Base-by-base conservation (phyloP, 1,140 invertebrate genomes). In the Caenorhabditis brenneri region DNA sequence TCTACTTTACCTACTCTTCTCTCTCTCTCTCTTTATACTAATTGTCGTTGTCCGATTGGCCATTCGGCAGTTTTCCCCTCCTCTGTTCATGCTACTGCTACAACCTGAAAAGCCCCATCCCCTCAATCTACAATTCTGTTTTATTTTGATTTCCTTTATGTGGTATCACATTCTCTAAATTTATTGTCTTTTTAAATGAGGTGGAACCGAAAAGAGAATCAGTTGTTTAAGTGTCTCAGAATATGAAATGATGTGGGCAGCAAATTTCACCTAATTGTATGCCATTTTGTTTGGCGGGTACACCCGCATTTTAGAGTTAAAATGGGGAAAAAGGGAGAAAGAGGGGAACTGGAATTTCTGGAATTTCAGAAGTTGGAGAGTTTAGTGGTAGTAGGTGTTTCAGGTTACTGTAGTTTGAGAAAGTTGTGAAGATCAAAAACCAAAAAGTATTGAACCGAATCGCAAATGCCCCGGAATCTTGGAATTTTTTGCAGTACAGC, bases 41-140 rank as follows among this genome's bases (percentile, higher is more conserved):
- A 65, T 65, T 65, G 58, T 65, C 58, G 58, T 65, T 33, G 58
- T 42, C 58, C 58, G 58, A 65, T 65, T n/a, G 33, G 58, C 19
- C 58, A 65, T 65, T 65, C 58, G 36, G 58, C 58, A 65, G 58
- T 65, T 55, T 55, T 31, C 33, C 36, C 6, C 16, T 39, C 58
- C 16, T 31, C 55, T 31, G 3, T 16, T 22, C 24, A n/a, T 22
- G 5, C 53, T 27, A 24, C 53, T 22, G 5, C 55, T 58, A 36
- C 58, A 65, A 65, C 58, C 58, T 65, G 58, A 65, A 65, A 65
- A 10, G 5, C 39, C 39, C 12, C 39, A 5, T 42, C 12, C 48
- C 19, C 48, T 42, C 39, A 31, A 74, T 74, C 65, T 22, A 27
- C 36, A 48, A 29, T 51, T 33, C 74, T 19, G 42, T 48, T 27